Evolutionary conservation across 2,888 invertebrate species (phyloP), one percentile per base, ranked within the genome.

Genomic region (Brassicogethes aeneus): DNA sequence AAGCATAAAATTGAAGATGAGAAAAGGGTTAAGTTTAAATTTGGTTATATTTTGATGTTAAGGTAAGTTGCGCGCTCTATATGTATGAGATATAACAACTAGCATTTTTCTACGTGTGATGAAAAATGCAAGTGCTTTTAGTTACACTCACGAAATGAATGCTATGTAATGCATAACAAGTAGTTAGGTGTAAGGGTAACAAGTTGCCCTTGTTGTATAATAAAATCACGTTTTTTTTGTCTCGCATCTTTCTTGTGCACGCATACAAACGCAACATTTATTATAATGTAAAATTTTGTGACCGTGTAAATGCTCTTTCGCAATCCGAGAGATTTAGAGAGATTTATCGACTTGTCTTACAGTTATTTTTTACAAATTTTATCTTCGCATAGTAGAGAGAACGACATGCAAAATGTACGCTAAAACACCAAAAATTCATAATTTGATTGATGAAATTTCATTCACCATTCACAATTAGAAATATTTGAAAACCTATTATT

Each of bases 91-190:
- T 57, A 59, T 59, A 59, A 62, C 60, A 60, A 61, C 55, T 60
- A 60, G 48, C 57, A 57, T 62, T 57, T 60, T 58, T 59, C 53
- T 56, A 55, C 57, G 58, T 53, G 57, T 55, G 60, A 63, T 64
- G 64, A 64, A 65, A 65, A 65, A 65, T 65, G 62, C 62, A 61
- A 61, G 54, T 56, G 59, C 61, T 61, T 63, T 64, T 63, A 64
- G 63, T 64, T 64, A 61, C 60, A 59, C 62, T 62, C 62, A 62
- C 64, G 61, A 63, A 66, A 65, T 65, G 65, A 65, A 62, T 58
- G 64, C 61, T 57, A 62, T 62, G 64, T 66, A 66, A 66, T 66
- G 66, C 66, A 66, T 66, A 66, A 61, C 64, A 66, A 66, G 66
- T 65, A 64, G 66, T 64, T 64, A 63, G 63, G 58, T 63, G 61